These are phyloP conservation scores for Intellagama lesueurii DNA, from an alignment of 2,797 vertebrate species.

Conservation along the genomic window DNA sequence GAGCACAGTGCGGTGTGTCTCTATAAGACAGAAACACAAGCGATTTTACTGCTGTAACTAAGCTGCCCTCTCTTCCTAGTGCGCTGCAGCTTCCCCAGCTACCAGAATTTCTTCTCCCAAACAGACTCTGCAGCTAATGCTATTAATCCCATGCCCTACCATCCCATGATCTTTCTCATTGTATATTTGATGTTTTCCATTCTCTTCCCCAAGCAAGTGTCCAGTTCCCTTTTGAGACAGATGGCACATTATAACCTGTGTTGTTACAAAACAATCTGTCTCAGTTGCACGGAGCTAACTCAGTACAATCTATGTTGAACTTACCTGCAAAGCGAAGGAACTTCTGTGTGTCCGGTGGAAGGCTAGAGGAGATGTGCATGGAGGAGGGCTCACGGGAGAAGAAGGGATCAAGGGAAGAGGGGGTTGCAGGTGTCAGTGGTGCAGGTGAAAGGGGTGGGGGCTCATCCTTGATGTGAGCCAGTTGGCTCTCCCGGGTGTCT, in stretches of 20 bases:
- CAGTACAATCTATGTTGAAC: background rate
- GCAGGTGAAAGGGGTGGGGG: slow-evolving; percentile 80
- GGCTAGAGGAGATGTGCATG: slow-evolving; percentile 96
- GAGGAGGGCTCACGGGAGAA: slow-evolving; percentile 94
- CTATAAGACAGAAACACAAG: slow-evolving; percentile 66
- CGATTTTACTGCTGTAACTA: background rate
- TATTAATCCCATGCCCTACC: background rate
- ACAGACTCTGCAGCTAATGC: background rate
- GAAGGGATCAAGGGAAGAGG: slow-evolving; percentile 94
- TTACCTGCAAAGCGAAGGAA: slow-evolving; percentile 95
- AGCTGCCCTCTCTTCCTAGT: no score
- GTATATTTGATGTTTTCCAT: background rate
- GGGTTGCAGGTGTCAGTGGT: slow-evolving; percentile 92
- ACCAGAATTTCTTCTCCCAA: background rate
- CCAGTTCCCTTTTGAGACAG: background rate
- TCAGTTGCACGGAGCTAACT: no score
- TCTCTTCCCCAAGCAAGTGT: background rate
- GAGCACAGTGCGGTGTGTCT: slow-evolving; percentile 95
- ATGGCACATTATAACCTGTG: background rate
- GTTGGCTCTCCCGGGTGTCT: slow-evolving; percentile 89
- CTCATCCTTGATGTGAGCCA: slow-evolving; percentile 82
- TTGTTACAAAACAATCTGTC: background rate
- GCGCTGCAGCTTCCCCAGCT: background rate
- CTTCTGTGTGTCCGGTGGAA: slow-evolving; percentile 96
- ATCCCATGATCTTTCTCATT: no score